These are phyloP conservation scores for Drosophila infuscata DNA, from an alignment of 2,888 invertebrate species.

Conservation along the genomic window DNA sequence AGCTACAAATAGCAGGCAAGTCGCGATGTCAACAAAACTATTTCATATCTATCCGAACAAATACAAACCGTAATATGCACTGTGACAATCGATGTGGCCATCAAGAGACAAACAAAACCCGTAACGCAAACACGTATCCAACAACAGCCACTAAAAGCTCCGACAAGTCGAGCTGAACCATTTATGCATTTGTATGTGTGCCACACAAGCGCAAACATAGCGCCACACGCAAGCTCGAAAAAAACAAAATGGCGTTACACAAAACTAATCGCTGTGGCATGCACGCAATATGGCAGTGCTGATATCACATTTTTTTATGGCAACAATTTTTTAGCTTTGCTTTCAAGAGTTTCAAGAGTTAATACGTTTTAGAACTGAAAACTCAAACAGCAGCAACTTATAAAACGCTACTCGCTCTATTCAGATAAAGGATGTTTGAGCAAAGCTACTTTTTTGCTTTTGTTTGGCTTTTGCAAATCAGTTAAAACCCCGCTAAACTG, in stretches of 20 bases:
- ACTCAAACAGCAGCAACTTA: not conserved
- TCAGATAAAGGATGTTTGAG: not conserved
- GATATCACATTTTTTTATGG: constrained; percentile 4
- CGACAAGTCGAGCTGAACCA: constrained; percentile 34
- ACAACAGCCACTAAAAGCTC: constrained; percentile 26
- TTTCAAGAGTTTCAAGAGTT: not conserved
- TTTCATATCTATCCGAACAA: constrained; percentile 55
- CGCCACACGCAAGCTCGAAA: constrained; percentile 51
- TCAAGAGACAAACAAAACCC: constrained; percentile 29
- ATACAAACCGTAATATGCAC: constrained; percentile 32
- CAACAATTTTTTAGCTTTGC: not conserved
- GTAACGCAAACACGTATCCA: constrained; percentile 37
- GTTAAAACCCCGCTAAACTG: constrained; percentile 6
- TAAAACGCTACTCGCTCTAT: not conserved
- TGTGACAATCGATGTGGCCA: constrained; percentile 54
- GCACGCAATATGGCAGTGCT: constrained; percentile 17
- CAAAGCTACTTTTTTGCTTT: not conserved
- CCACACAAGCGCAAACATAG: constrained; percentile 35
- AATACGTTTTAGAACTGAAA: not conserved
- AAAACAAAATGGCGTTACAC: constrained; percentile 68
- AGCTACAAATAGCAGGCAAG: constrained; percentile 41
- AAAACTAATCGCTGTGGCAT: constrained; percentile 47
- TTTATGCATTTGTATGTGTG: constrained; percentile 22
- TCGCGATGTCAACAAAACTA: constrained; percentile 39
- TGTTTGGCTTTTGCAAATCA: not conserved